Base-by-base conservation (phyloP, 2,888 invertebrate species). In the Troides oblongomaculatus region DNA sequence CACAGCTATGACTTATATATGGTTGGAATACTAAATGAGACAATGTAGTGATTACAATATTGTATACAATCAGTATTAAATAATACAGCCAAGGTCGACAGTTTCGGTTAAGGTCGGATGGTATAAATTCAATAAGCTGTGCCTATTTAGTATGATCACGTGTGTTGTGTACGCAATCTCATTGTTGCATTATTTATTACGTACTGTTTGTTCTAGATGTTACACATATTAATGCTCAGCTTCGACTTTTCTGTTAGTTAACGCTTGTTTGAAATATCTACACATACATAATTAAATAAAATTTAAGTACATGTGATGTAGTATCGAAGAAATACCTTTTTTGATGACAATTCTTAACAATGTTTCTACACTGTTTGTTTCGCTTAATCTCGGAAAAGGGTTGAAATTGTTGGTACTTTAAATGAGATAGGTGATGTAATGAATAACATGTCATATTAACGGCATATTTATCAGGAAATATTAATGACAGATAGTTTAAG, bases 71-170 rank as follows among this genome's bases (percentile, higher is more conserved):
- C 5, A 25, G 6, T 62, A 18, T 23, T 30, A 10, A 64, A 64
- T 36, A 68, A 59, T 25, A n/a, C 14, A 53, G 30, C 58, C 68
- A 63, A 63, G 68, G 68, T 50, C 59, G 58, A 59, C 50, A 18
- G 59, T 58, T 64, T 59, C 21, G 59, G 36, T 63, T 68, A 63
- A 68, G 50, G 66, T 64, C 50, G n/a, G 58, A 68, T 68, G 21
- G 59, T 63, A 58, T 63, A 36, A 68, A 57, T 62, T 68, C 50
- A 68, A 68, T 68, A 63, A 50, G 50, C 46, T 21, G 23, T 46
- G n/a, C 50, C 53, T 68, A 21, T 68, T 68, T 63, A 21, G 60
- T 60, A 50, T 61, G n/a, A 53, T 66, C 60, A 60, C 17, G 46
- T 61, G n/a, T 21, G 21, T 66, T 53, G 36, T 53, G 50, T 60